phyloP scores from a whole-genome alignment of 92 coral and sea anemone species.

The Chrysogorgia sp. region DNA sequence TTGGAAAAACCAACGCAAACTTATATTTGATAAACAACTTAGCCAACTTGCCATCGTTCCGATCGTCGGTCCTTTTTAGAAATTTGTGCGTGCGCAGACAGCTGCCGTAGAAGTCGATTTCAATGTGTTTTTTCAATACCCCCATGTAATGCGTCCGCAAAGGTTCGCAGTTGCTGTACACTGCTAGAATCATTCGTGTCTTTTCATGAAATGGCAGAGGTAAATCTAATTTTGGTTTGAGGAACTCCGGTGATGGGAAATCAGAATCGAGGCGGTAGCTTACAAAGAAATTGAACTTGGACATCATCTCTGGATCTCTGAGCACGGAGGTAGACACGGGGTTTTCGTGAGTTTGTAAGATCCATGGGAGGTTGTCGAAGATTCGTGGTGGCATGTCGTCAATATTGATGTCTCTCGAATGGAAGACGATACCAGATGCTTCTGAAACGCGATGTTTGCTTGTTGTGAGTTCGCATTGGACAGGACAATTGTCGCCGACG shows the following conservation, averaged over 20 bases:
- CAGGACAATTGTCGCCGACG: constrained; percentile 91
- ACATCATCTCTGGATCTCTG: constrained; percentile 68
- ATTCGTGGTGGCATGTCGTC: constrained; percentile 75
- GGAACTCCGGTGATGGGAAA: constrained; percentile 92
- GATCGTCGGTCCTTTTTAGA: constrained; percentile 69
- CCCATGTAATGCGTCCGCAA: constrained; percentile 92
- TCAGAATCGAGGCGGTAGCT: constrained; percentile 96
- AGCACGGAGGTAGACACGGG: constrained; percentile 92
- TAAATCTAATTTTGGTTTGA: constrained; percentile 75
- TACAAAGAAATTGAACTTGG: constrained; percentile 77
- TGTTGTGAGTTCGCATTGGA: constrained; percentile 84
- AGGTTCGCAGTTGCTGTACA: constrained; percentile 90
- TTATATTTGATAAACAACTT: constrained; percentile 79
- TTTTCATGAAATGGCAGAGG: constrained; percentile 76
- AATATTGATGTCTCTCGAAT: constrained; percentile 82
- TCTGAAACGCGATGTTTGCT: constrained; percentile 73
- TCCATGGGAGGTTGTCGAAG: constrained; percentile 84
- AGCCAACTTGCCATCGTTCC: constrained; percentile 72
- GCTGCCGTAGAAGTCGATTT: constrained; percentile 84
- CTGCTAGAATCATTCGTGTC: constrained; percentile 73
- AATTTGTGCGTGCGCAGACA: constrained; percentile 83
- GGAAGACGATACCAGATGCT: constrained; percentile 94
- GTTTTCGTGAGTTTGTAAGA: constrained; percentile 91
- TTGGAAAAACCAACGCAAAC: constrained; percentile 91
- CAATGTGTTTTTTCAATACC: constrained; percentile 75